Evolutionary conservation across 1,140 invertebrate genomes (phyloP), one percentile per base, ranked within the genome.

Genomic region (Mizuhopecten yessoensis): DNA sequence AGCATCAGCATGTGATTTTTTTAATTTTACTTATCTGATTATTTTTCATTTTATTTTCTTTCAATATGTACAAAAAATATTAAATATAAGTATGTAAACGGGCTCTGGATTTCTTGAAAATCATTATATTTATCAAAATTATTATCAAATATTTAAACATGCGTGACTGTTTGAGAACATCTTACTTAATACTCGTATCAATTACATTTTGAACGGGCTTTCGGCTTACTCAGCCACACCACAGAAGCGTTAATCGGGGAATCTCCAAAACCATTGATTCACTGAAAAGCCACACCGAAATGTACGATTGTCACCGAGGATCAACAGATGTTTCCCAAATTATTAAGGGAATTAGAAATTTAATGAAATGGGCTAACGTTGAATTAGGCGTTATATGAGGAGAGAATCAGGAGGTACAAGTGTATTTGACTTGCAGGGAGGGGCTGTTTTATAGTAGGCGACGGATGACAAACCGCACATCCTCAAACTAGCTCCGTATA

Each of bases 321-420:
- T 75, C 57, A 75, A 75, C 57, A 75, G 57, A 75, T 75, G 57
- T 75, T 75, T 29, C 57, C 57, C 23, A 75, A 29, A n/a, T 75
- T 29, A 75, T 75, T 75, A 75, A 75, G 57, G 57, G 29, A 75
- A 75, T 75, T 75, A 75, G 57, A 75, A 75, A 75, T n/a, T 29
- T 75, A 29, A 75, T 75, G 57, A 75, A 75, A 75, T 75, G 57
- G 57, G 57, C 57, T 29, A 75, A 29, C n/a, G 57, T n/a, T 75
- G 57, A 0, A 75, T 75, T 75, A 5, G 29, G 57, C 57, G 57
- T 75, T 75, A 75, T 75, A 23, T 0, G n/a, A 57, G 45, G 13
- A 17, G 11, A 5, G 57, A n/a, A 5, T n/a, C n/a, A n/a, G n/a
- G n/a, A n/a, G n/a, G n/a, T n/a, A n/a, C n/a, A n/a, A n/a, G n/a